Base-by-base conservation (phyloP, 2,888 invertebrate species). In the Brachylomia viminalis region DNA sequence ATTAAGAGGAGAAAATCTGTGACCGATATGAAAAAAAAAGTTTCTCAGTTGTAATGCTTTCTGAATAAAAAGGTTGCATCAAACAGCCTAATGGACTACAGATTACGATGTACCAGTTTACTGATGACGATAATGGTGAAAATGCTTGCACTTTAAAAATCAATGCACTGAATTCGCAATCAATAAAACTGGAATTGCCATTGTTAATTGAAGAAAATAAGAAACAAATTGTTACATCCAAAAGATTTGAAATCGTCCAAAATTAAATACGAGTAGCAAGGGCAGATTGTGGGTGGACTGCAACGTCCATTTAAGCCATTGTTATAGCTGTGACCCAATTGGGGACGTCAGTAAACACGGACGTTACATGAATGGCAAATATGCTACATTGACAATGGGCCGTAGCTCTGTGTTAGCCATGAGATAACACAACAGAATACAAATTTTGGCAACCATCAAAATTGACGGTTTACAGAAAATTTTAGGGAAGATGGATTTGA, bases 311-410 rank as follows among this genome's bases (percentile, higher is more conserved):
- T 88, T 75, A 79, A 78, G 67, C 49, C 75, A 84, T 83, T 88
- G 90, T 87, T 80, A 84, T 82, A 76, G 73, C 87, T 86, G 79
- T 83, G 87, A 88, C 89, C 89, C 82, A 89, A 86, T 89, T 89
- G 82, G 72, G 61, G 71, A 82, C 80, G 78, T 71, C 79, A 64
- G 84, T 87, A 87, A 89, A 89, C 82, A 86, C 58, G 77, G 67
- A 88, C 83, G 82, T 61, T 80, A 66, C 77, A 72, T 86, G 86
- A 86, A 86, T 86, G 75, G 81, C 68, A 79, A 89, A 85, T 84
- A 83, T 79, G 80, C 75, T 79, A 77, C 82, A 84, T 70, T 82
- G 82, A 77, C 85, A 75, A 78, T 66, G 76, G 76, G 17, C 62
- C 6, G 69, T 49, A 54, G 61, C 54, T 74, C 64, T 33, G 49